phyloP scores from a whole-genome alignment of 2,113 vertebrate genomes.

The Callipepla squamata region DNA sequence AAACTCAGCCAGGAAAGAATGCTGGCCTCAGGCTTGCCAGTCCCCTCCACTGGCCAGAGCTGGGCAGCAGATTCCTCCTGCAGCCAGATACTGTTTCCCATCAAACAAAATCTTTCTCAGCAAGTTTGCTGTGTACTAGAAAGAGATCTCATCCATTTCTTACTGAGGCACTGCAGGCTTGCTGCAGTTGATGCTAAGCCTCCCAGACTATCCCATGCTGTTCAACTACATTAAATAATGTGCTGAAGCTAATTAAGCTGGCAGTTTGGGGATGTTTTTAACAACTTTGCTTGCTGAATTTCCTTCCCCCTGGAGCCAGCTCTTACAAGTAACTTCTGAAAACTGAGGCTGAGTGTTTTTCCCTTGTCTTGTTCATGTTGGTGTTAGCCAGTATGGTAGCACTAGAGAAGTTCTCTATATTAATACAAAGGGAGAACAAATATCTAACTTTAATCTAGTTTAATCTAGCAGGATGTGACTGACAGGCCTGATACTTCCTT shows the following conservation, averaged over 20 bases:
- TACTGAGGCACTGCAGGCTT: background rate
- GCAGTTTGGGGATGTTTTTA: constrained; percentile 53
- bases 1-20: background rate
- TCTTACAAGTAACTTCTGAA: constrained; percentile 2
- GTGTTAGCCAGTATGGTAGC: background rate
- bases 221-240: constrained; percentile 50
- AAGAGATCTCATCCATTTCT: constrained; percentile 14
- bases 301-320: background rate
- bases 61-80: constrained; percentile 1
- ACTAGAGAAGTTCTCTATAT: background rate
- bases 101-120: background rate
- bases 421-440: background rate
- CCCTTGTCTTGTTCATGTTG: background rate
- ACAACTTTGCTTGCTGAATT: constrained; percentile 40
- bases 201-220: constrained; percentile 53
- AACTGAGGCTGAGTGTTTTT: background rate
- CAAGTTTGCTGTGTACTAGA: constrained; percentile 10
- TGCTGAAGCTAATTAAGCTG: constrained; percentile 60
- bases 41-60: background rate
- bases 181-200: constrained; percentile 10
- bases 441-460: background rate
- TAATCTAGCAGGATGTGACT: background rate
- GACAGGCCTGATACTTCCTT: background rate
- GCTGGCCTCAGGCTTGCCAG: background rate
- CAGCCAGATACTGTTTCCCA: background rate